Evolutionary conservation across 2,888 invertebrate genomes (phyloP).

Genomic region (Ennomos quercinarius): DNA sequence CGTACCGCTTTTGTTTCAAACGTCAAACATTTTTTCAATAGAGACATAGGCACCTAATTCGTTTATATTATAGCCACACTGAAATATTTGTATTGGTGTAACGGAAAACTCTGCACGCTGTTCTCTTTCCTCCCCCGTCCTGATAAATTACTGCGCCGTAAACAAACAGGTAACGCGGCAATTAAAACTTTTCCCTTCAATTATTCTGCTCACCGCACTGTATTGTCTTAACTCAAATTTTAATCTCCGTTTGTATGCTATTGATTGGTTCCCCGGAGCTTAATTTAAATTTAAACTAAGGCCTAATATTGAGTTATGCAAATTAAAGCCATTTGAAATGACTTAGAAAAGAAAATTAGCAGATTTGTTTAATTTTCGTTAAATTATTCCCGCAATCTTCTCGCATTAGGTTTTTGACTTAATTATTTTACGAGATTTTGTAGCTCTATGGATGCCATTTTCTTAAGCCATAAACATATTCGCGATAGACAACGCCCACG

Average conservation of each 20-base stretch:
- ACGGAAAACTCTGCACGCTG: slow-evolving; percentile 19
- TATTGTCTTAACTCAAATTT: slow-evolving; percentile 22
- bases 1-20: too few species aligned
- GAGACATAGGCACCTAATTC: background rate
- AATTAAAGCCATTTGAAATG: too few species aligned
- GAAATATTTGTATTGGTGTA: slow-evolving; percentile 30
- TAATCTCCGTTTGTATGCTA: background rate
- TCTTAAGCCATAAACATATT: too few species aligned
- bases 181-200: slow-evolving; percentile 40
- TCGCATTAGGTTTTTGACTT: too few species aligned
- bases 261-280: background rate
- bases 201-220: slow-evolving; percentile 26
- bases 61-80: slow-evolving; percentile 6
- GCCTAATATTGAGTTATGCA: too few species aligned
- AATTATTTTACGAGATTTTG: too few species aligned
- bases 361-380: too few species aligned
- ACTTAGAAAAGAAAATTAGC: too few species aligned
- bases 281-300: background rate
- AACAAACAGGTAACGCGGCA: slow-evolving; percentile 35
- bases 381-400: too few species aligned
- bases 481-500: too few species aligned
- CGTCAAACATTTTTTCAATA: too few species aligned
- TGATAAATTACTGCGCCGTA: slow-evolving; percentile 35
- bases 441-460: too few species aligned
- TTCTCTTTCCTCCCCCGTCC: slow-evolving; percentile 1